Base-by-base conservation (phyloP, 2,113 vertebrate species). In the Stegostoma tigrinum region DNA sequence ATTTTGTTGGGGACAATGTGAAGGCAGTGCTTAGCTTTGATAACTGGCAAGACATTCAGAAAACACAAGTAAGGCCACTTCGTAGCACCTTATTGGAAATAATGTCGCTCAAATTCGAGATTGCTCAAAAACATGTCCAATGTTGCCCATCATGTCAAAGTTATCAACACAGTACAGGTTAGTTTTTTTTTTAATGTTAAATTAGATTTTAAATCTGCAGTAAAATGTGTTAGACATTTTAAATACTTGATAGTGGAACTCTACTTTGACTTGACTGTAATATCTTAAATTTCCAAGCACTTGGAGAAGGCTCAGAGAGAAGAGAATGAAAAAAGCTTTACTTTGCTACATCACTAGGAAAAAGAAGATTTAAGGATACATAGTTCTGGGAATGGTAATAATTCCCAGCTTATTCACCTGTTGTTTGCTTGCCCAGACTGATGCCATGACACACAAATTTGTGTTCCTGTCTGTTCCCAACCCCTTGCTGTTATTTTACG, bases 161-260 rank as follows among this genome's bases (percentile, higher is more conserved):
- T 64, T 64, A 90, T 34, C 30, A 90, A 90, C 52, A 90, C 52
- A 55, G 2, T 64, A 15, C 86, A 55, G 48, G 55, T 90, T 15
- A 52, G 61, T 90, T 45, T 61, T 64, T 67, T 27, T 87, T 48
- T 87, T 14, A 23, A 93, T 61, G 30, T 93, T 93, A 45, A 83
- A 64, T 42, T 66, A 5, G 89, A 66, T 64, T 91, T 93, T 93
- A n/a, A 93, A 93, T 93, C 34, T 38, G 61, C n/a, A 91, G n/a
- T 83, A 38, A 21, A 93, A 66, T 93, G 64, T 64, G 66, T 91
- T 66, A 5, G 61, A 66, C 89, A 34, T 83, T 38, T 91, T 91
- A 61, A 91, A 91, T 61, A 66, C n/a, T 91, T 66, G 14, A 17
- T 34, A 5, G 30, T 91, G 38, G 66, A 91, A 38, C 61, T 38